Base-by-base conservation (phyloP, 1,140 invertebrate genomes). In the Charaxes varanes region DNA sequence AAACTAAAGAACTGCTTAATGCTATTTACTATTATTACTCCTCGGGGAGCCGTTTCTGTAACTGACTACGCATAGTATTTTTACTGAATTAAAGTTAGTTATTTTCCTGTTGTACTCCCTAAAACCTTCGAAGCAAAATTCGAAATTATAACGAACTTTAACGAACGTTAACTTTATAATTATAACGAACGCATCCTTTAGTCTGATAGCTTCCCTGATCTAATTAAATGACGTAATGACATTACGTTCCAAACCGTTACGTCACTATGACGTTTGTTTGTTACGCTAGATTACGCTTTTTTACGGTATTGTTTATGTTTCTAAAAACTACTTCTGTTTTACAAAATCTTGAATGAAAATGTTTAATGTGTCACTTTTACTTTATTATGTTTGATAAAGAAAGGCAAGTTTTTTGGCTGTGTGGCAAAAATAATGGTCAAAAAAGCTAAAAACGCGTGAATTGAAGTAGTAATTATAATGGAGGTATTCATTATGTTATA, bases 231-330 rank as follows among this genome's bases (percentile, higher is more conserved):
- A 5, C 4, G 7, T 23, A 35, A 10, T 14, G 18, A 27, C 35
- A 23, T 33, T 30, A 40, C 19, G 26, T 28, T 11, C 10, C 21
- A 19, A 19, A n/a, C n/a, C 35, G 15, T 46, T 31, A 40, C 30
- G 36, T 40, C 36, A 33, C 12, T 21, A 10, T 46, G 43, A 40
- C 35, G 22, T 40, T 41, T 33, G 16, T 7, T 41, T 41, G 13
- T 35, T n/a, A 24, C 21, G 21, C 12, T 35, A n/a, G n/a, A n/a
- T n/a, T n/a, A n/a, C 22, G 22, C 10, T 23, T 4, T 3, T 5
- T 23, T 2, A 11, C 13, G 27, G 27, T 4, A 7, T 6, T 30
- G 27, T 30, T 23, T 23, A n/a, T 23, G 22, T 23, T 23, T 23
- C n/a, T n/a, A n/a, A n/a, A n/a, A n/a, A n/a, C n/a, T n/a, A n/a